These are phyloP conservation scores for Trissolcus brochymenae DNA, from an alignment of 2,888 invertebrate genomes.

Conservation along the genomic window DNA sequence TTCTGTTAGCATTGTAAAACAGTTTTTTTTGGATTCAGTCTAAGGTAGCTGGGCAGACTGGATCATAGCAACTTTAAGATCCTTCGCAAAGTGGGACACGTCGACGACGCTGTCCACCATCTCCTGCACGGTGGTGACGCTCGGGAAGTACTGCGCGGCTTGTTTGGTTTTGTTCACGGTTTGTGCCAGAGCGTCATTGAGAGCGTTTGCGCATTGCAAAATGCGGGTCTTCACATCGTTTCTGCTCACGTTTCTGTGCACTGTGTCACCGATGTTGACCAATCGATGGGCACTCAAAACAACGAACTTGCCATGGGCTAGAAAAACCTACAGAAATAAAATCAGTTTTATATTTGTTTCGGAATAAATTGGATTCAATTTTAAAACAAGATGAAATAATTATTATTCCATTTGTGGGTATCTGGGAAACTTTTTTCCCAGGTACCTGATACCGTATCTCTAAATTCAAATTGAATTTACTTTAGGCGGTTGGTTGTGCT, in stretches of 20 bases:
- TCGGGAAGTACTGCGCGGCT: constrained; percentile 94
- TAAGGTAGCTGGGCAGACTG: constrained; percentile 81
- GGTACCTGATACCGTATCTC: too few species aligned
- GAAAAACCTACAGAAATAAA: constrained; percentile 79
- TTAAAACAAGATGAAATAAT: too few species aligned
- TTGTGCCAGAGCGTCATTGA: constrained; percentile 88
- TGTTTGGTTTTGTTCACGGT: constrained; percentile 93
- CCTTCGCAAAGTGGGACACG: constrained; percentile 89
- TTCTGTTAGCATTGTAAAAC: neutral
- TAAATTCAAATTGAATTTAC: constrained; percentile 64
- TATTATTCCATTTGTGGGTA: too few species aligned
- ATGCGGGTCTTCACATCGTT: constrained; percentile 85
- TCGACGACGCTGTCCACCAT: constrained; percentile 95
- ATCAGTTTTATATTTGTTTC: neutral
- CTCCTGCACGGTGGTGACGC: constrained; percentile 91
- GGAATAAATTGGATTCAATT: too few species aligned
- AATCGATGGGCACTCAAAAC: constrained; percentile 95
- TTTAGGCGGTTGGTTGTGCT: constrained; percentile 95
- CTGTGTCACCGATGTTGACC: constrained; percentile 95
- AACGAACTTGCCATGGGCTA: constrained; percentile 95
- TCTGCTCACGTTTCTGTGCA: constrained; percentile 89
- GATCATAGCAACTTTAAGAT: constrained; percentile 85
- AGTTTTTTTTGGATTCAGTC: neutral
- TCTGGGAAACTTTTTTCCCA: too few species aligned
- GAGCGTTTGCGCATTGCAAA: constrained; percentile 85